Conservation (phyloP, 1,140 invertebrate species). For the Catajapyx aquilonaris region DNA sequence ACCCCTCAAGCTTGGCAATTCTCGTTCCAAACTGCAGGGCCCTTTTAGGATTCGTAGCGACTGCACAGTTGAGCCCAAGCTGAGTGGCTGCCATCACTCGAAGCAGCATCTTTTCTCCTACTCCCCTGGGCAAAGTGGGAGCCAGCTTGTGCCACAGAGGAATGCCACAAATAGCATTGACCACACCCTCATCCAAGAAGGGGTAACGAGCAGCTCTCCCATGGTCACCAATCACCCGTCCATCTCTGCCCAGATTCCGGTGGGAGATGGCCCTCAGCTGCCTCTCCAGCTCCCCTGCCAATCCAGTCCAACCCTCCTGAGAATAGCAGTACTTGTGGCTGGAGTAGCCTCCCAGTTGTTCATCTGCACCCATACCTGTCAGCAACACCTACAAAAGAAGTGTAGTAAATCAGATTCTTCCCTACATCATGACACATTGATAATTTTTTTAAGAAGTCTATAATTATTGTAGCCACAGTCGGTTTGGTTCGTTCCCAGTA, state of each 20-base stretch:
- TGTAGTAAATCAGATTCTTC: neutral
- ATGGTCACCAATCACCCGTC: conserved; percentile 61
- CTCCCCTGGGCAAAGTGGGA: conserved; percentile 33
- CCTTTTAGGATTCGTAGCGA: conserved; percentile 59
- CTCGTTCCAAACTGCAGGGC: conserved; percentile 96
- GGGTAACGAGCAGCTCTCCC: conserved; percentile 62
- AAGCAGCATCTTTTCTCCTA: conserved; percentile 87
- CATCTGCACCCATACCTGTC: conserved; percentile 88
- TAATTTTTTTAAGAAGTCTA: no score
- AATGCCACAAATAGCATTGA: conserved; percentile 43
- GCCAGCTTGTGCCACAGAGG: conserved; percentile 53
- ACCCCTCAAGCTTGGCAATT: conserved; percentile 59
- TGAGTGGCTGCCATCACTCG: conserved; percentile 50
- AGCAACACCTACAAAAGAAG: conserved; percentile 42
- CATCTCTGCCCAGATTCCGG: conserved; percentile 84
- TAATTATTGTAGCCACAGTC: no score
- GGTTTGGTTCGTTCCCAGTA: no score
- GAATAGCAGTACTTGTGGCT: conserved; percentile 56
- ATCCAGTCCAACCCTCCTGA: conserved; percentile 36
- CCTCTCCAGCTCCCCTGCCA: conserved; percentile 42
- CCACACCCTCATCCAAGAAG: conserved; percentile 83
- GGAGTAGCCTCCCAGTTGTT: conserved; percentile 85
- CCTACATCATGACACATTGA: no score
- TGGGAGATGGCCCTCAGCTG: conserved; percentile 72
- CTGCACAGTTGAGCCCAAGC: conserved; percentile 41